Evolutionary conservation across 2,113 vertebrate genomes (phyloP).

Genomic region (Larimichthys crocea): DNA sequence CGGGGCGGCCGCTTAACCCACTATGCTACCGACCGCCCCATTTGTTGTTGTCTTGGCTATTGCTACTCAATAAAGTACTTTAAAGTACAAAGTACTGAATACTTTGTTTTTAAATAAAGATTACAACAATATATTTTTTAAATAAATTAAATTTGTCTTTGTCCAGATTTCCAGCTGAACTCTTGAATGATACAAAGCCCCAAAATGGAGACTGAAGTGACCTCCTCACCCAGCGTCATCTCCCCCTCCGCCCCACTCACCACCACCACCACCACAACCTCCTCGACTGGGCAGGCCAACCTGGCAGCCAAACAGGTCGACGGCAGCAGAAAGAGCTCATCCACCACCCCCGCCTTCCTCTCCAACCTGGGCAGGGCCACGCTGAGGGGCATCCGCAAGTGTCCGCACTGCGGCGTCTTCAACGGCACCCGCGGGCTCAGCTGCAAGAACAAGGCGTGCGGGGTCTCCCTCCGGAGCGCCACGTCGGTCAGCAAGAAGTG

Average conservation of each 20-base stretch:
- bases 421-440: slow-evolving; percentile 94
- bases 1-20: no score
- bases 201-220: slow-evolving; percentile 68
- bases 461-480: slow-evolving; percentile 87
- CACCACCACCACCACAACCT: background rate
- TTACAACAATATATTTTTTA: no score
- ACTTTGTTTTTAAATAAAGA: no score
- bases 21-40: no score
- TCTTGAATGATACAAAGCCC: background rate
- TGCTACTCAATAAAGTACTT: no score
- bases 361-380: slow-evolving; percentile 94
- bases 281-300: slow-evolving; percentile 45
- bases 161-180: background rate
- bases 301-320: slow-evolving; percentile 67
- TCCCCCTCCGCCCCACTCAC: no score
- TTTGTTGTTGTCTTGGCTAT: no score
- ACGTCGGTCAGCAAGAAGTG: slow-evolving; percentile 63
- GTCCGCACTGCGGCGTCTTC: slow-evolving; percentile 92
- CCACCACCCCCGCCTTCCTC: slow-evolving; percentile 85
- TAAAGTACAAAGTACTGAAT: no score
- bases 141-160: no score
- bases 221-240: background rate
- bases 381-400: slow-evolving; percentile 90
- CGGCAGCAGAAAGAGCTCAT: slow-evolving; percentile 78
- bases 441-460: slow-evolving; percentile 95